These are phyloP conservation scores for Scleropages formosus DNA, from an alignment of 2,797 vertebrate species.

Conservation along the genomic window DNA sequence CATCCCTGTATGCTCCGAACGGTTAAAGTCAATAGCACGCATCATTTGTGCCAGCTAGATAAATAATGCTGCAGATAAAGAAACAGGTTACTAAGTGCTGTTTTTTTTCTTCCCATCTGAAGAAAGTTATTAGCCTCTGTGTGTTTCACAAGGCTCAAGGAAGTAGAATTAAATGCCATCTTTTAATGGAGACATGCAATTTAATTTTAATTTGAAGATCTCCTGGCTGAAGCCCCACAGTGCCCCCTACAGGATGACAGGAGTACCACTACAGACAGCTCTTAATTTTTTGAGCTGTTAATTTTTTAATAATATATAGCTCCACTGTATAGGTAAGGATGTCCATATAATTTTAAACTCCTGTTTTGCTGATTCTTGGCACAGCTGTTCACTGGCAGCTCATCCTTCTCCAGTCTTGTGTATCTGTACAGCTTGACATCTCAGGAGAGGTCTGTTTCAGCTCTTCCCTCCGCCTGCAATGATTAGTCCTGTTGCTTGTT, in stretches of 20 bases:
- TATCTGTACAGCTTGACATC: too few species aligned
- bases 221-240: conserved; percentile 44
- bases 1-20: background rate
- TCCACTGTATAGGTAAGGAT: too few species aligned
- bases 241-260: conserved; percentile 51
- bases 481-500: background rate
- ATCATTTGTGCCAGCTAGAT: conserved; percentile 19
- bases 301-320: too few species aligned
- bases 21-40: conserved; percentile 4
- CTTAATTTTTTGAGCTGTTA: too few species aligned
- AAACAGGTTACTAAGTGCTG: conserved; percentile 1
- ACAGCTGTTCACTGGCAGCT: too few species aligned
- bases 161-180: conserved; percentile 27
- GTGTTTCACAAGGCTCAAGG: conserved; percentile 16
- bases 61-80: conserved; percentile 24
- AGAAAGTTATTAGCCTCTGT: conserved; percentile 30
- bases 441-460: too few species aligned
- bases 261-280: conserved; percentile 10
- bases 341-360: too few species aligned
- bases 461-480: too few species aligned
- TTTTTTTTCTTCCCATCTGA: conserved; percentile 29
- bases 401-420: too few species aligned
- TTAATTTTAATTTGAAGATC: conserved; percentile 21
- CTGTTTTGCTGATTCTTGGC: too few species aligned
- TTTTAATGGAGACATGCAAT: conserved; percentile 5